Evolutionary conservation across 2,113 vertebrate genomes (phyloP), one percentile per base, ranked within the genome.

Genomic region (Diphyllodes magnificus): DNA sequence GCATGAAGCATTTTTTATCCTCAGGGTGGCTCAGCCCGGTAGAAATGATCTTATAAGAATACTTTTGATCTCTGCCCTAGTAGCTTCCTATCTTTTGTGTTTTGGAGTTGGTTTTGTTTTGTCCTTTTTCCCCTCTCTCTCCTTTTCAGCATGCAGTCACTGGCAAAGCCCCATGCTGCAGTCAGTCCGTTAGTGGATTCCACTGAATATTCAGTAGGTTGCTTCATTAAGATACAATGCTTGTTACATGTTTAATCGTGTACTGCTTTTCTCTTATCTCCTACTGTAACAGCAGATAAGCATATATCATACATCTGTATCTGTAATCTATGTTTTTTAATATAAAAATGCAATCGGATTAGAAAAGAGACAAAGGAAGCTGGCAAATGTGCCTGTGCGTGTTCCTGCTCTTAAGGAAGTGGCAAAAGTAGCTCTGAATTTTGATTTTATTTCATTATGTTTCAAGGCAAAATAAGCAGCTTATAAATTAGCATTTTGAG

Each of bases 401-500:
- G 20, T 53, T 94, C 66, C 50, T 81, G 28, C n/a, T 78, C 16
- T 57, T 72, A 51, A 25, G 49, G 15, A 92, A 83, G 56, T 37
- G 31, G 25, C 66, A 82, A 69, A 93, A 80, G 84, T 76, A 93
- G 61, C 69, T 92, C 66, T 81, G 91, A 96, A 86, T 93, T 93
- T 96, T 95, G 80, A 45, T 92, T 81, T 57, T 66, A 45, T 86
- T 93, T 93, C 24, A 45, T 94, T 91, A 11, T 70, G 33, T 90
- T 97, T 71, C 61, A 81, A 70, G 79, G 64, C 9, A 14, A 95
- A 96, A 95, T 80, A 97, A 94, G 89, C 91, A 88, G 85, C 92
- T 97, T 97, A 91, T 93, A 94, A 96, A 97, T 97, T 83, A 65
- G 47, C 77, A 95, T 95, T 95, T 94, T 96, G 86, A 96, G 95